phyloP scores from a whole-genome alignment of 1,140 invertebrate species.

The Pinna nobilis region DNA sequence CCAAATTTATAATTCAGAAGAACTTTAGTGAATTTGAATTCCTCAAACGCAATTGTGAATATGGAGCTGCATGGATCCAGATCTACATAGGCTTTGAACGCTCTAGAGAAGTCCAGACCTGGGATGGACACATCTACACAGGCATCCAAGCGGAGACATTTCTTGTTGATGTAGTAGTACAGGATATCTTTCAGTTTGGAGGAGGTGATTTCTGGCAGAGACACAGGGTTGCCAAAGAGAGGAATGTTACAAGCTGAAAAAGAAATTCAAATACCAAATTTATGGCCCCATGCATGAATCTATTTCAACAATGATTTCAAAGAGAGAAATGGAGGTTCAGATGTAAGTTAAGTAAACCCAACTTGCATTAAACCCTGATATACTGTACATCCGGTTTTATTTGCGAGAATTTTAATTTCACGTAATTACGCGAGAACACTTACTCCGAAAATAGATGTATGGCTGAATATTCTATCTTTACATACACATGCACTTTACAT shows the following conservation, averaged over 20 bases:
- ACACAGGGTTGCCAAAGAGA: constrained; percentile 28
- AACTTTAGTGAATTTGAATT: constrained; percentile 15
- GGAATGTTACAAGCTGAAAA: constrained; percentile 26
- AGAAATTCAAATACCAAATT: neutral
- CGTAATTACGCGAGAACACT: too few species aligned
- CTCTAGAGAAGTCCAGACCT: constrained; percentile 10
- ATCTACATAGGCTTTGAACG: constrained; percentile 27
- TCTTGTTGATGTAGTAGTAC: constrained; percentile 35
- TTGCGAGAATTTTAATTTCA: too few species aligned
- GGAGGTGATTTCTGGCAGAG: constrained; percentile 30
- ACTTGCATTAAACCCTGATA: too few species aligned
- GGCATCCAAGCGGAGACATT: constrained; percentile 49
- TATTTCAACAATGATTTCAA: neutral
- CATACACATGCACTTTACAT: too few species aligned
- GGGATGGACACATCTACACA: constrained; percentile 43
- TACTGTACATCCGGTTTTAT: too few species aligned
- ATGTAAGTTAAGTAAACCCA: neutral
- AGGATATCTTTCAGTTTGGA: constrained; percentile 25
- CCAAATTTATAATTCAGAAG: constrained; percentile 39
- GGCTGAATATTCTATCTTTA: too few species aligned
- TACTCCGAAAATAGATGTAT: too few species aligned
- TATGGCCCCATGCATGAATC: neutral
- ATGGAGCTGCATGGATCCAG: constrained; percentile 43
- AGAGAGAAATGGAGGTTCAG: neutral
- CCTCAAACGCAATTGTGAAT: constrained; percentile 34